phyloP scores from a whole-genome alignment of 2,797 vertebrate species.

The Myotis vivesi region DNA sequence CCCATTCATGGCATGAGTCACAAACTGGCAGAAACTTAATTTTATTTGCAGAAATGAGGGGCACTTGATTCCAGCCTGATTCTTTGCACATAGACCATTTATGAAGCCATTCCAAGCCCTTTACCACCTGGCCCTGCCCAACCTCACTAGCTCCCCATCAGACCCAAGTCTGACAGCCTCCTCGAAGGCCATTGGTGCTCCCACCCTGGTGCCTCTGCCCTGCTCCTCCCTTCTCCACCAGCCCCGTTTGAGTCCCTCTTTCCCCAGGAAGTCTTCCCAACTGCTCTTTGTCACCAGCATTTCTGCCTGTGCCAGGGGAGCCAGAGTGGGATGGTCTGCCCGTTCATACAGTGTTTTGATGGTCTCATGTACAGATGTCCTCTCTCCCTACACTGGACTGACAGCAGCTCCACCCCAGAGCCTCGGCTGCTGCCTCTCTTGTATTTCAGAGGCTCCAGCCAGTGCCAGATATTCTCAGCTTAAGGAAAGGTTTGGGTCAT shows the following conservation, averaged over 20 bases:
- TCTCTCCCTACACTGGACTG: not conserved
- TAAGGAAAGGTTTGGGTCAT: not conserved
- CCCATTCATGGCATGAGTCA: not conserved
- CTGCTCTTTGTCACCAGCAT: not conserved
- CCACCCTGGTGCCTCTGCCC: not conserved
- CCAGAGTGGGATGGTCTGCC: not conserved
- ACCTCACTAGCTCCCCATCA: not conserved
- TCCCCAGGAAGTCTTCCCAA: not conserved
- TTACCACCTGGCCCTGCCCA: not conserved
- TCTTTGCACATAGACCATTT: not conserved
- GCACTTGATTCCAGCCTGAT: not conserved
- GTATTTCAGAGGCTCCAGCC: not conserved
- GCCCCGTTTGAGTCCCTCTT: not conserved
- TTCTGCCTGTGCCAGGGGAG: not conserved
- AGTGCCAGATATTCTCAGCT: not conserved
- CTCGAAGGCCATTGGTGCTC: accelerated
- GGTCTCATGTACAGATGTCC: not conserved
- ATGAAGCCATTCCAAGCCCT: not conserved
- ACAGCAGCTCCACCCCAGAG: not conserved
- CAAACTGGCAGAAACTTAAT: not conserved
- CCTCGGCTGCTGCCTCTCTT: not conserved
- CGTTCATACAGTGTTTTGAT: not conserved
- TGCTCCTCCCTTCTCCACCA: not conserved
- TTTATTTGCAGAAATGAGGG: slow-evolving; percentile 26
- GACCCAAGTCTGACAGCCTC: not conserved